Conservation (phyloP, 2,888 invertebrate species). For the Meiosimyza platycephala region DNA sequence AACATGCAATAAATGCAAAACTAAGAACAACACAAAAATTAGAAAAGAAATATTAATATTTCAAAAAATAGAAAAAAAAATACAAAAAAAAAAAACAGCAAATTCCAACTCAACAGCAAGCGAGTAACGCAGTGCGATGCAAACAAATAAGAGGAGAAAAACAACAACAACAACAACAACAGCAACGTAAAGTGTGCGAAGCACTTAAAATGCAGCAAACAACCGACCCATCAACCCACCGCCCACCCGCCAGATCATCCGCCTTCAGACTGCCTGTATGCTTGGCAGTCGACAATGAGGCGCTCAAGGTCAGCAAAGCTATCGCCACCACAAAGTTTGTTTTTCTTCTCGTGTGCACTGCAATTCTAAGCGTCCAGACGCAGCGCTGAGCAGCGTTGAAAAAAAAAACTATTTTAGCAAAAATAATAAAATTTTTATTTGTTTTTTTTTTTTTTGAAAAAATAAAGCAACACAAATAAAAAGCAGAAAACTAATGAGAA, state of each 20-base stretch:
- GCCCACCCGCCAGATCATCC: too few relatives aligned
- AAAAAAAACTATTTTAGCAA: constrained; percentile 31
- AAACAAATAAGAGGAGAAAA: too few relatives aligned
- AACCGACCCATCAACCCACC: constrained; percentile 11
- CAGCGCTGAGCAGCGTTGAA: not conserved
- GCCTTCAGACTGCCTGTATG: not conserved
- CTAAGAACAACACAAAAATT: too few relatives aligned
- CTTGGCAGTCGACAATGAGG: not conserved
- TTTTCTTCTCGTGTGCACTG: constrained; percentile 23
- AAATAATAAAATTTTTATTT: constrained; percentile 31
- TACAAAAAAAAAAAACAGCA: too few relatives aligned
- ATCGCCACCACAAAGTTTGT: constrained; percentile 25
- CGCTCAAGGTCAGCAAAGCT: constrained; percentile 34
- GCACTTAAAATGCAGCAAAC: constrained; percentile 37
- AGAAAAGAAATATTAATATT: too few relatives aligned
- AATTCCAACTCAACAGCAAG: too few relatives aligned
- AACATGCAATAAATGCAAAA: too few relatives aligned
- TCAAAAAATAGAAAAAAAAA: too few relatives aligned
- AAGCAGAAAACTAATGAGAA: not conserved
- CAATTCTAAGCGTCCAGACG: constrained; percentile 17
- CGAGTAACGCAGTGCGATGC: too few relatives aligned
- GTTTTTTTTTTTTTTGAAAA: not conserved
- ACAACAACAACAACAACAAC: too few relatives aligned
- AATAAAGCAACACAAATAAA: not conserved
- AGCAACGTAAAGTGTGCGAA: constrained; percentile 30